Evolutionary conservation across 2,888 invertebrate species (phyloP), one percentile per base, ranked within the genome.

Genomic region (Tipula unca): DNA sequence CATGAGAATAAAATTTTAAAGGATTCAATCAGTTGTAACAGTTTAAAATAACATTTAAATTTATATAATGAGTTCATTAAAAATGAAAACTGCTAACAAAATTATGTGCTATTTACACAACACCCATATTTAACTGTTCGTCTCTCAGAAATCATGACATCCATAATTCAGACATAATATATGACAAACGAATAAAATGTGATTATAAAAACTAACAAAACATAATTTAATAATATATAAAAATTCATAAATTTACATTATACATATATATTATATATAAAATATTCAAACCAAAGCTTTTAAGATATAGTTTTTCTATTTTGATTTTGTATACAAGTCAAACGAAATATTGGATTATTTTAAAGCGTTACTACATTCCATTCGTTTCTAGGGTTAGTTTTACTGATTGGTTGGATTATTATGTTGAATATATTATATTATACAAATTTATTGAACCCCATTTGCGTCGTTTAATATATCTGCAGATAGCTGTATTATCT

Each of bases 1-100:
- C 84, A 84, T 85, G 86, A 86, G 5, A 48, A 85, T 82, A 14
- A 85, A 32, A 42, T 83, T 32, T 85, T 85, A 54, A 86, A 86
- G 35, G 86, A 86, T 35, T 42, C 86, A 14, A 32, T 84, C 8
- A 84, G 85, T 54, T 85, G 48, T 6, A 85, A 85, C 32, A 85
- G 85, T 54, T 85, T 85, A 5, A 85, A 85, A 85, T 85, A 85
- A 48, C 48, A 85, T 32, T 54, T 29, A 85, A 85, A 36, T 84
- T 8, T 83, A 13, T 69, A 69, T 4, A 69, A 69, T 25, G 69
- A 69, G 69, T 25, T 69, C 25, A 69, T 69, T 25, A 69, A 69
- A 69, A 20, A 69, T 69, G 69, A 69, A 25, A 69, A 25, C n/a
- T 10, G 69, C 69, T 69, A 69, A 48, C 4, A 17, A 48, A 25